Evolutionary conservation across 2,888 invertebrate species (phyloP), one percentile per base, ranked within the genome.

Genomic region (Galerucella nymphaeae): DNA sequence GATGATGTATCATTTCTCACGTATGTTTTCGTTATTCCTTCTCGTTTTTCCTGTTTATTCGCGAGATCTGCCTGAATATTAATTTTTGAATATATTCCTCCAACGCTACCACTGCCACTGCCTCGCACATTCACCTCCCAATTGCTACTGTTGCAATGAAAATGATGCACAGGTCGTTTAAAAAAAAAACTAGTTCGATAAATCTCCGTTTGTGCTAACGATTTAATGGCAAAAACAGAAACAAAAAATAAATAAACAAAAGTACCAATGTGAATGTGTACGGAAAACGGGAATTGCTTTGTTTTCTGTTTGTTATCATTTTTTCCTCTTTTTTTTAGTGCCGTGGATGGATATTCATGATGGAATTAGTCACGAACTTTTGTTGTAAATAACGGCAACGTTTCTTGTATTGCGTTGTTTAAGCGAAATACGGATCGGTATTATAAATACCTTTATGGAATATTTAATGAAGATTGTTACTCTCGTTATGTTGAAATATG

Each of bases 161-260:
- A 53, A 50, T 61, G 69, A 69, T 69, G 69, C 68, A 68, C 75
- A 70, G 73, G 67, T 71, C 75, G 69, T 75, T 75, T 75, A 75
- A 75, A 75, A 73, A 75, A 75, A 73, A 75, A 75, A 71, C 73
- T 70, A 73, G 73, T 75, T 70, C 73, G 69, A 75, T 75, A 75
- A 75, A 75, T 75, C 75, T 72, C 67, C 68, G 53, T 70, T 67
- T 66, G 63, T 72, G 71, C 70, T 75, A 75, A 73, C 75, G 75
- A 73, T 71, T 72, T 68, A 61, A 75, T 75, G 73, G 75, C 75
- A 68, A 71, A 72, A 75, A 70, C 61, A 73, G 66, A 73, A 71
- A 58, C 50, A 62, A 64, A 50, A 64, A 50, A 50, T 50, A 50
- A 53, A 53, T 53, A 18, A 53, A 55, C 20, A 69, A 69, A 62